Evolutionary conservation across 1,140 invertebrate species (phyloP).

Genomic region (Drosophila teissieri): DNA sequence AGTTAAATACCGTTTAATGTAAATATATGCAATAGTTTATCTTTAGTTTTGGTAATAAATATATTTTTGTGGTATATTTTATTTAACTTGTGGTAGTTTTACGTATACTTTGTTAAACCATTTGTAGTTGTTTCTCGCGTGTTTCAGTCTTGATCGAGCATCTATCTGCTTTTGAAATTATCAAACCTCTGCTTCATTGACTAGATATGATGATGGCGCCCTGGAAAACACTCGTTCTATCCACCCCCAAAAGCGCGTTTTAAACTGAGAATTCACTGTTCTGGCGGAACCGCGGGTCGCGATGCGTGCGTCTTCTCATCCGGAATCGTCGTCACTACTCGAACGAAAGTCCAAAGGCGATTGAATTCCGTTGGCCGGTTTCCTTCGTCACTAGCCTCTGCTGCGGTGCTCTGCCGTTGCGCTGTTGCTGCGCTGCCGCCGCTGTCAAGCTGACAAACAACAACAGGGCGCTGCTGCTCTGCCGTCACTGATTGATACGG

Average conservation of each 20-base stretch:
- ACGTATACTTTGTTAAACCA: conserved; percentile 84
- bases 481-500: conserved; percentile 73
- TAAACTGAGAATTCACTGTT: conserved; percentile 40
- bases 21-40: conserved; percentile 56
- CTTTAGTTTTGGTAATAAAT: conserved; percentile 63
- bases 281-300: conserved; percentile 51
- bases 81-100: conserved; percentile 61
- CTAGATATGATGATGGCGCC: conserved; percentile 56
- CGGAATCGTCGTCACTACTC: conserved; percentile 81
- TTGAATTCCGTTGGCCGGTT: conserved; percentile 74
- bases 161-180: conserved; percentile 48
- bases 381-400: conserved; percentile 75
- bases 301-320: conserved; percentile 53
- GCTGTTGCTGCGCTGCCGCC: conserved; percentile 39
- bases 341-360: conserved; percentile 71
- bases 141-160: conserved; percentile 74
- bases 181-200: conserved; percentile 21
- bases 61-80: conserved; percentile 54
- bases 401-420: conserved; percentile 18
- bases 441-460: conserved; percentile 46
- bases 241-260: conserved; percentile 17
- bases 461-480: conserved; percentile 37
- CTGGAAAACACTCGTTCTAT: conserved; percentile 18
- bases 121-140: conserved; percentile 51
- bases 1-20: conserved; percentile 75